These are phyloP conservation scores for Brenthis ino DNA, from an alignment of 2,888 invertebrate genomes.

Conservation along the genomic window DNA sequence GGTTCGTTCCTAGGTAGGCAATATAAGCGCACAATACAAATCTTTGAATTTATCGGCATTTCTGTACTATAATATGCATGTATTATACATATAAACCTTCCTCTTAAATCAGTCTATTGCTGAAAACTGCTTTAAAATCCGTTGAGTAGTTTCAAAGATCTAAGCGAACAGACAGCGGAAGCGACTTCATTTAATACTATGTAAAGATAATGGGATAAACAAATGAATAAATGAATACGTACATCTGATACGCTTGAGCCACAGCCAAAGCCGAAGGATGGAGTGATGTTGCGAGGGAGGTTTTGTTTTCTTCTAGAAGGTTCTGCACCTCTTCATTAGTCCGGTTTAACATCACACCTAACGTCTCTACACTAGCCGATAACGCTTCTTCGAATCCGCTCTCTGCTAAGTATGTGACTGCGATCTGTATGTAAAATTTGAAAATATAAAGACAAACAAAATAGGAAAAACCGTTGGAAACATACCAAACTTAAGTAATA, in stretches of 20 bases:
- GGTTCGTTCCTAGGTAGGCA: no score
- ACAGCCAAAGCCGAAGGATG: constrained; percentile 65
- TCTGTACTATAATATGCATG: no score
- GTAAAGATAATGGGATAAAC: no score
- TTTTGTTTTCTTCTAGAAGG: constrained; percentile 52
- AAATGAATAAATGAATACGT: constrained; percentile 7
- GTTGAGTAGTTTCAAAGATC: no score
- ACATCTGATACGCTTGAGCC: constrained; percentile 58
- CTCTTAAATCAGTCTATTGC: no score
- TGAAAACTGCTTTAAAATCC: no score
- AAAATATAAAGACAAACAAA: not conserved
- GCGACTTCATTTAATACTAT: no score
- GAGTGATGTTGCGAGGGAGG: constrained; percentile 47
- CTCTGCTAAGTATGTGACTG: constrained; percentile 69
- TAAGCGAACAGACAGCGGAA: no score
- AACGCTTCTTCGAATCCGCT: constrained; percentile 71
- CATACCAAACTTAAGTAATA: no score
- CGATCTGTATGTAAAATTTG: constrained; percentile 50
- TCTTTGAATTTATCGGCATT: no score
- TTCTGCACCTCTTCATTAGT: constrained; percentile 57
- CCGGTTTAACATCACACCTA: constrained; percentile 66
- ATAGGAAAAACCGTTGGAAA: not conserved
- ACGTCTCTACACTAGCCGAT: constrained; percentile 56
- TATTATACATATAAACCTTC: no score
- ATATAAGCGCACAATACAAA: no score